Percentiles rank a stretch among this genome's conserved stretches.
phyloP scores from a whole-genome alignment of 2,888 invertebrate genomes.

The Cylloceria caligata region DNA sequence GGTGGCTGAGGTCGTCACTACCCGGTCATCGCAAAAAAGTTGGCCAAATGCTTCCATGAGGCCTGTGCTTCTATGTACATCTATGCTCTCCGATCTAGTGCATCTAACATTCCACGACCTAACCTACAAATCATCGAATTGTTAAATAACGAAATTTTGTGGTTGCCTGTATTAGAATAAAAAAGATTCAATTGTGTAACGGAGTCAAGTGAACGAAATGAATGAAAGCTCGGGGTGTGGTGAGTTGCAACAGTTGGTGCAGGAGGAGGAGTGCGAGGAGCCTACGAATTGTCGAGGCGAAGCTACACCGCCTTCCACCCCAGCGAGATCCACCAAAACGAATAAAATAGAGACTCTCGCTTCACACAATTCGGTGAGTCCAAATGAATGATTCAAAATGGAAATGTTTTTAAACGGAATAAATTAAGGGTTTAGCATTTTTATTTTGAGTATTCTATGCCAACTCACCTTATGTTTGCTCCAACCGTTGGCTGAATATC shows the following conservation, averaged over 20 bases:
- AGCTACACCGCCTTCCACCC: constrained; percentile 84
- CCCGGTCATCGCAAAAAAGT: no score
- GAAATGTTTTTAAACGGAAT: neutral
- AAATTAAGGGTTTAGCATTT: neutral
- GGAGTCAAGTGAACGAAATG: constrained; percentile 74
- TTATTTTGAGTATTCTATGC: no score
- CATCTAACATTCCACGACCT: neutral
- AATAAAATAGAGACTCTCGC: constrained; percentile 79
- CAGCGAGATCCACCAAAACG: constrained; percentile 79
- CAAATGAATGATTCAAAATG: neutral
- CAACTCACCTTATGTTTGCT: no score
- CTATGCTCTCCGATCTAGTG: no score
- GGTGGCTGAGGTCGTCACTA: no score
- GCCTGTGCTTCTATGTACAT: no score
- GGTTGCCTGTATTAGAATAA: neutral
- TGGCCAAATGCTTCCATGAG: no score
- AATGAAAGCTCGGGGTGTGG: constrained; percentile 82
- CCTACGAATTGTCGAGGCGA: constrained; percentile 81
- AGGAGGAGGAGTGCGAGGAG: constrained; percentile 84
- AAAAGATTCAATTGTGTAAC: neutral
- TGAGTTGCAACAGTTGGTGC: constrained; percentile 84
- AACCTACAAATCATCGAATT: constrained; percentile 2
- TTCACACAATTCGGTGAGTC: constrained; percentile 76
- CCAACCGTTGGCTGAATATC: no score
- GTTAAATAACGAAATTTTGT: neutral